phyloP scores from a whole-genome alignment of 2,797 vertebrate genomes.

The Sebastes glaucus region DNA sequence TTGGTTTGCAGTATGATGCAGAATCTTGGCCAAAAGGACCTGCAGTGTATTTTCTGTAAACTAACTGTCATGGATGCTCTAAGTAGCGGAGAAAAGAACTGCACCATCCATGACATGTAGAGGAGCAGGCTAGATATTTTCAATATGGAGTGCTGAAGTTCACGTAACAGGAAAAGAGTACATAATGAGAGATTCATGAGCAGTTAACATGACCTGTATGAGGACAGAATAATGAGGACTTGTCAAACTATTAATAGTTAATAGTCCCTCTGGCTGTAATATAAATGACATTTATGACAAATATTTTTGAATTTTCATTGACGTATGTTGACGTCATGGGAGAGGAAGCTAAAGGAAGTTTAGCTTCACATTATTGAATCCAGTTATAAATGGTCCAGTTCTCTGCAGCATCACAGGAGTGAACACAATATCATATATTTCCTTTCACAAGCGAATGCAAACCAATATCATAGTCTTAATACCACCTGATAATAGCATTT shows the following conservation, averaged over 20 bases:
- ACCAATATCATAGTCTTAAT: too few relatives aligned
- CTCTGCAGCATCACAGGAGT: not conserved
- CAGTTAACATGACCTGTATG: not conserved
- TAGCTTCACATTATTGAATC: not conserved
- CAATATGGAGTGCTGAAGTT: not conserved
- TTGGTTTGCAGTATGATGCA: not conserved
- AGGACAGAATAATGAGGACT: not conserved
- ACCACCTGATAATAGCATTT: too few relatives aligned
- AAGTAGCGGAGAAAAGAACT: not conserved
- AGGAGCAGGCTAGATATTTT: not conserved
- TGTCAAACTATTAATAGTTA: not conserved
- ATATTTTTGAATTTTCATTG: not conserved
- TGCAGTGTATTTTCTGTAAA: not conserved
- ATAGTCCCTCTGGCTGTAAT: not conserved
- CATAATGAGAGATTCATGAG: not conserved
- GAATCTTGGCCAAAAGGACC: not conserved
- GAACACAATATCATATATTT: not conserved
- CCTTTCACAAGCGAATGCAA: not conserved
- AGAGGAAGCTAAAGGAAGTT: not conserved
- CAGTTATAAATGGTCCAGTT: not conserved
- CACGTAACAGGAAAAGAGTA: not conserved
- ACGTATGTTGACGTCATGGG: not conserved
- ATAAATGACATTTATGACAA: not conserved
- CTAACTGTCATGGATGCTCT: not conserved
- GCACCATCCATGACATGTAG: not conserved